Percentiles rank a stretch among this genome's conserved stretches.
Conservation (phyloP, 1,140 invertebrate species). For the Anadara kagoshimensis region DNA sequence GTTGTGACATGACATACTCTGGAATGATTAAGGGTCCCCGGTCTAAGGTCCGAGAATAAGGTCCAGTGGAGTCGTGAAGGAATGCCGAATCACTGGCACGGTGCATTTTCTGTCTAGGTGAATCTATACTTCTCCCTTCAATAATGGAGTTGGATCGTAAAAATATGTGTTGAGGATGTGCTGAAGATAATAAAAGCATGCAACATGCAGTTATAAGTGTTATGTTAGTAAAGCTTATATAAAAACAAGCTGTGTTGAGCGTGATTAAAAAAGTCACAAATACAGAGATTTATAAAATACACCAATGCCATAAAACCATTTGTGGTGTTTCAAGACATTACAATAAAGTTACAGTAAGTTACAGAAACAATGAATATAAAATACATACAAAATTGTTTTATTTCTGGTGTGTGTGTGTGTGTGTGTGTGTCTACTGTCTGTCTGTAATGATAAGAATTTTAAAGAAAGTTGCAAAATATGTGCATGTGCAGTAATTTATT, state of each 20-base stretch:
- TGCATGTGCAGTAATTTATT: too few relatives aligned
- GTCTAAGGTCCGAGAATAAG: slow-evolving; percentile 49
- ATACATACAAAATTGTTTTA: too few relatives aligned
- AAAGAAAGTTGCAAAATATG: not conserved
- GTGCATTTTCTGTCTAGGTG: slow-evolving; percentile 40
- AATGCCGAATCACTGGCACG: slow-evolving; percentile 50
- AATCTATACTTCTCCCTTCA: slow-evolving; percentile 42
- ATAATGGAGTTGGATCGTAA: slow-evolving; percentile 44
- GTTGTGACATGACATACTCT: slow-evolving; percentile 48
- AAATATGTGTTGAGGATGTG: slow-evolving; percentile 31
- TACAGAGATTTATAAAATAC: not conserved
- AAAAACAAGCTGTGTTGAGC: not conserved
- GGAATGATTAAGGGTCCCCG: slow-evolving; percentile 59
- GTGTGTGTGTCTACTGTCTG: not conserved
- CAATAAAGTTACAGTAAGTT: not conserved
- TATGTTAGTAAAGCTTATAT: not conserved
- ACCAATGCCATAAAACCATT: not conserved
- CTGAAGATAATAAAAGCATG: slow-evolving; percentile 35
- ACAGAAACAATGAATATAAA: not conserved
- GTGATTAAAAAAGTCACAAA: not conserved
- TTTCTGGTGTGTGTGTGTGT: not conserved
- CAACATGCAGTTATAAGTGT: slow-evolving; percentile 20
- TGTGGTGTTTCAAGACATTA: not conserved
- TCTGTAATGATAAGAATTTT: not conserved
- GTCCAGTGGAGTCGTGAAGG: slow-evolving; percentile 40